phyloP scores from a whole-genome alignment of 2,113 vertebrate species.

The Probosciger aterrimus region DNA sequence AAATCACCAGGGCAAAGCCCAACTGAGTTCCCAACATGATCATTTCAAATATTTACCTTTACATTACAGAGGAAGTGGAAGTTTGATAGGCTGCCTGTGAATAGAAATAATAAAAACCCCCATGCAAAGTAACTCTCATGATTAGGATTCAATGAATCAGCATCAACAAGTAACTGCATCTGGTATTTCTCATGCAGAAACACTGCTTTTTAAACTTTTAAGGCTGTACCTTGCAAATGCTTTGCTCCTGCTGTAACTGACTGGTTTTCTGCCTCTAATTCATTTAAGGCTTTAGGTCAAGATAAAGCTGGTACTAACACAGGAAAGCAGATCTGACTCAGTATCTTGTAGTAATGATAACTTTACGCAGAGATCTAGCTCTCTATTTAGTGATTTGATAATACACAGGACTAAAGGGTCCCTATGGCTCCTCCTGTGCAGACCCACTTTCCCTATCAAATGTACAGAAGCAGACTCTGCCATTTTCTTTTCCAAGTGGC shows the following conservation, averaged over 20 bases:
- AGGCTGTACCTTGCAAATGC: neutral
- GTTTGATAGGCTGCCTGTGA: neutral
- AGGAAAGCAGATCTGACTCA: neutral
- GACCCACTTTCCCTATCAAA: neutral
- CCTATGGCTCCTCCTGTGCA: neutral
- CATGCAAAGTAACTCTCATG: neutral
- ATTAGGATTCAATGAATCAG: neutral
- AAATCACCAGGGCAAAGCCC: neutral
- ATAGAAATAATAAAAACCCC: neutral
- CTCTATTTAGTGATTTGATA: neutral
- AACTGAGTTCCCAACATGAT: neutral
- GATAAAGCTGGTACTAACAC: neutral
- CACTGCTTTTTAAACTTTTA: neutral
- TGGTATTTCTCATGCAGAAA: neutral
- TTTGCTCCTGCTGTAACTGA: neutral
- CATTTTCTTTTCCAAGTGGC: neutral
- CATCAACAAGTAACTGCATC: neutral
- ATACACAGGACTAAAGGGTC: neutral
- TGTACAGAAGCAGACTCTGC: neutral
- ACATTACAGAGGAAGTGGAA: neutral
- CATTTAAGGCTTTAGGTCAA: neutral
- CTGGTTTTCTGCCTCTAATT: neutral
- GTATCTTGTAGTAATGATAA: too few species aligned
- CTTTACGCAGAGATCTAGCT: neutral
- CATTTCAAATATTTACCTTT: neutral